Base-by-base conservation (phyloP, 2,888 invertebrate species). In the Ectemnius cavifrons region DNA sequence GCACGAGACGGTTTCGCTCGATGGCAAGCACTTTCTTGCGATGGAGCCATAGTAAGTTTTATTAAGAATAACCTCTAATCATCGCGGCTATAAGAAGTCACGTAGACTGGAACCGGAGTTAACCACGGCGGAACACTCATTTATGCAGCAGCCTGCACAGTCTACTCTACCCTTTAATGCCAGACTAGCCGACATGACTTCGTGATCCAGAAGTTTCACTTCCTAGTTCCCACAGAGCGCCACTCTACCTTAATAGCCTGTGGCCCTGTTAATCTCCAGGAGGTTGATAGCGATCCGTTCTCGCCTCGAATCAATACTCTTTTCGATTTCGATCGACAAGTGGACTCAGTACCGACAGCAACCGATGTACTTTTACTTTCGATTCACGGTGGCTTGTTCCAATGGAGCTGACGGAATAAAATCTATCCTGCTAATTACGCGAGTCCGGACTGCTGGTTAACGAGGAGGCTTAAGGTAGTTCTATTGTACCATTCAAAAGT, bases 191-290 rank as follows among this genome's bases (percentile, higher is more conserved):
- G 67, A 71, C 66, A 67, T 71, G 81, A 75, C 74, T 78, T 68
- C 75, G 75, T 81, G 79, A 81, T 84, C 73, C 62, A 70, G 74
- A 70, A 79, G 73, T 77, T 79, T 74, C 73, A 75, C 83, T 84
- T 84, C 81, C 84, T 82, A 67, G 78, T 84, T 84, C 84, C 81
- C 79, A 81, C 74, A 77, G 64, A 66, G 69, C 16, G 52, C 52
- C 52, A 13, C 52, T 62, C 49, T 67, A 20, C 47, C 62, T 68
- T 61, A 71, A 76, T 78, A 64, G 64, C 56, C 56, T 6, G 59
- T 20, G 52, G 47, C 60, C 65, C 69, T 71, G 77, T 78, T 78
- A 75, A 82, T 79, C 76, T 73, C 77, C 72, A 60, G 63, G 63
- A 47, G 58, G 14, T 20, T 52, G 45, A 52, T 56, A 60, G 5